phyloP scores from a whole-genome alignment of 2,113 vertebrate genomes.

The Thamnaconus septentrionalis region DNA sequence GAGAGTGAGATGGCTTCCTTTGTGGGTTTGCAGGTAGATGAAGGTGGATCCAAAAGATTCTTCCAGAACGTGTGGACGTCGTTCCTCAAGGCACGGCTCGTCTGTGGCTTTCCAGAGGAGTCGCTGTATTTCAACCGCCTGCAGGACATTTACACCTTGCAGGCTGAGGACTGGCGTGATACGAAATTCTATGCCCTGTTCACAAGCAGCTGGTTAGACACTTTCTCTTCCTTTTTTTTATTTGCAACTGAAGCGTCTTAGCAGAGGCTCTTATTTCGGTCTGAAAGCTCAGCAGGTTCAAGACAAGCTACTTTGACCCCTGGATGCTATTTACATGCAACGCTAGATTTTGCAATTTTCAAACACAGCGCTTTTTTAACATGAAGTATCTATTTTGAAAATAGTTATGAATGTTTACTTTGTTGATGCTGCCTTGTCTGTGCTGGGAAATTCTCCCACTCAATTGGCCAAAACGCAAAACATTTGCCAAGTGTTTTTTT shows the following conservation, averaged over 20 bases:
- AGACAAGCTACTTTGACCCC: too few species aligned
- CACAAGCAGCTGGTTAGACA: slow-evolving; percentile 87
- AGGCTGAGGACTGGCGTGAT: slow-evolving; percentile 74
- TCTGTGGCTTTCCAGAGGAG: slow-evolving; percentile 83
- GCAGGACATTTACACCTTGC: slow-evolving; percentile 83
- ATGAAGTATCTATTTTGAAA: too few species aligned
- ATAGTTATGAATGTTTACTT: too few species aligned
- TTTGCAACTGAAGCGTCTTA: slow-evolving; percentile 1
- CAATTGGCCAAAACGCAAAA: not conserved
- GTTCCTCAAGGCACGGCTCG: slow-evolving; percentile 88
- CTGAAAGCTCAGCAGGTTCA: slow-evolving; percentile 16
- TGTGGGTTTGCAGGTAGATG: slow-evolving; percentile 78
- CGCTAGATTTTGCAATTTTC: too few species aligned
- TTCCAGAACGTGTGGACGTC: slow-evolving; percentile 91
- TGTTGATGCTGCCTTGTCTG: too few species aligned
- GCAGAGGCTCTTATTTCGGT: not conserved
- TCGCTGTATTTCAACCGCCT: slow-evolving; percentile 88
- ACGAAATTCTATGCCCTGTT: slow-evolving; percentile 86
- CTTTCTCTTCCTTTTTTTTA: slow-evolving; percentile 11
- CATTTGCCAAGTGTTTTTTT: not conserved
- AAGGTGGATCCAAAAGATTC: slow-evolving; percentile 82
- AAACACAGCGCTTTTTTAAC: not conserved
- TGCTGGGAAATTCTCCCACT: too few species aligned
- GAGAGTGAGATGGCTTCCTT: not conserved
- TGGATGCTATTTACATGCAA: too few species aligned